A percentile compares a stretch with the other conserved stretches of the same genome.
These are phyloP conservation scores for Ochlodes sylvanus DNA, from an alignment of 2,888 invertebrate genomes.

Conservation along the genomic window DNA sequence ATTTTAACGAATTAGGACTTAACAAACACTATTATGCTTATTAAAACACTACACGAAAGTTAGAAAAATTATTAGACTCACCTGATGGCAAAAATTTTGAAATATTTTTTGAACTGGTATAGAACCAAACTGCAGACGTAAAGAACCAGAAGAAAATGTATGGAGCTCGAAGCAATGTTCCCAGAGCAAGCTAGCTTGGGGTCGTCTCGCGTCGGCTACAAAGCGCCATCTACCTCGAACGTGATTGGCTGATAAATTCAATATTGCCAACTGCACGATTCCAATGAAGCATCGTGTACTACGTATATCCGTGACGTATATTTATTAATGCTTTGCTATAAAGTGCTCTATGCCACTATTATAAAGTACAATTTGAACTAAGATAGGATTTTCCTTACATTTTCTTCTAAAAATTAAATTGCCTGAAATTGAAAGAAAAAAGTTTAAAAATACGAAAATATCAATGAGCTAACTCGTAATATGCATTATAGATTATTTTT, in stretches of 20 bases:
- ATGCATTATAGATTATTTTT: conserved; percentile 57
- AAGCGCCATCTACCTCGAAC: conserved; percentile 74
- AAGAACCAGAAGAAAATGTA: conserved; percentile 85
- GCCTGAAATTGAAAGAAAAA: conserved; percentile 58
- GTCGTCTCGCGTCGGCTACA: conserved; percentile 77
- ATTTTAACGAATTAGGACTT: conserved; percentile 63
- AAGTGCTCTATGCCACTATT: conserved; percentile 39
- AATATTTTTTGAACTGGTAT: conserved; percentile 83
- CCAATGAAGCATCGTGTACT: conserved; percentile 67
- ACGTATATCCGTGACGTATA: conserved; percentile 81
- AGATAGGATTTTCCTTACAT: conserved; percentile 63
- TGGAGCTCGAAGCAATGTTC: conserved; percentile 84
- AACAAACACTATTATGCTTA: conserved; percentile 64
- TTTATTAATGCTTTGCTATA: conserved; percentile 44
- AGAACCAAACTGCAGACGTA: conserved; percentile 85
- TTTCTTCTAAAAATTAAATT: conserved; percentile 71
- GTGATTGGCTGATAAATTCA: conserved; percentile 70
- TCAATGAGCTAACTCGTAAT: conserved; percentile 46
- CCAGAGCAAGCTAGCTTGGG: conserved; percentile 82
- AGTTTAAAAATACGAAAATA: conserved; percentile 53
- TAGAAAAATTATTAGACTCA: conserved; percentile 77
- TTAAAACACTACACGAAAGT: conserved; percentile 64
- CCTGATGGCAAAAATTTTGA: conserved; percentile 85
- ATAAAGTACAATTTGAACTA: conserved; percentile 50
- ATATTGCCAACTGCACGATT: conserved; percentile 65